Percentiles rank a stretch among this genome's conserved stretches.
Evolutionary conservation across 2,113 vertebrate genomes (phyloP).

Genomic region (Psophia crepitans): DNA sequence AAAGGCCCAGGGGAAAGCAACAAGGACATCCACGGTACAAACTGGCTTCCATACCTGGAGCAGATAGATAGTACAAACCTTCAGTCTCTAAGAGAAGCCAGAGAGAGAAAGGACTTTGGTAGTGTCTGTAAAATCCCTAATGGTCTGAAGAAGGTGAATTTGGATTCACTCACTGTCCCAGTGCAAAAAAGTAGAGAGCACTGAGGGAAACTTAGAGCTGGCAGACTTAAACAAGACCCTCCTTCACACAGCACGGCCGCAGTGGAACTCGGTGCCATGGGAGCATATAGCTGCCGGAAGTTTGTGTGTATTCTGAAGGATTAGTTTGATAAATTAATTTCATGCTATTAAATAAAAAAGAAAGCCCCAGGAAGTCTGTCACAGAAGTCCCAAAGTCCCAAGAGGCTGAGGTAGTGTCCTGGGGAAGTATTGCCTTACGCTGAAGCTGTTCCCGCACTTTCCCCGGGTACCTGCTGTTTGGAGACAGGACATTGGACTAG

Average conservation of each 20-base stretch:
- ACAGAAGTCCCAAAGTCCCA: neutral
- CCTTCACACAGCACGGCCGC: rapidly evolving
- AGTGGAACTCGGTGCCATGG: neutral
- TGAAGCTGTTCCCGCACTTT: neutral
- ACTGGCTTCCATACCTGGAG: neutral
- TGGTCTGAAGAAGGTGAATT: neutral
- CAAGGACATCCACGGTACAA: neutral
- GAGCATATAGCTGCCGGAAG: neutral
- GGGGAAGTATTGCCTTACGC: neutral
- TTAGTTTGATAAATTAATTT: neutral
- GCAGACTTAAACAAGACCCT: neutral
- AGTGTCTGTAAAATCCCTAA: neutral
- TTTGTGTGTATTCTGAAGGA: neutral
- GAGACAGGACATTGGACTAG: neutral
- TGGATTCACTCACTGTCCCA: neutral
- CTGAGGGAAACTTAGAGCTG: neutral
- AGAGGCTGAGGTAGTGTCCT: neutral
- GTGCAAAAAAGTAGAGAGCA: neutral
- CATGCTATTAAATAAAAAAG: neutral
- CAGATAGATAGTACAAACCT: neutral
- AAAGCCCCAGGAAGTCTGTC: neutral
- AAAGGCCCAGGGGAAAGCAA: neutral
- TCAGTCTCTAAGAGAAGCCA: neutral
- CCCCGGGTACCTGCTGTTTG: neutral
- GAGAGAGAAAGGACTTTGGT: neutral